Base-by-base conservation (phyloP, 2,113 vertebrate genomes). In the Zingel zingel region DNA sequence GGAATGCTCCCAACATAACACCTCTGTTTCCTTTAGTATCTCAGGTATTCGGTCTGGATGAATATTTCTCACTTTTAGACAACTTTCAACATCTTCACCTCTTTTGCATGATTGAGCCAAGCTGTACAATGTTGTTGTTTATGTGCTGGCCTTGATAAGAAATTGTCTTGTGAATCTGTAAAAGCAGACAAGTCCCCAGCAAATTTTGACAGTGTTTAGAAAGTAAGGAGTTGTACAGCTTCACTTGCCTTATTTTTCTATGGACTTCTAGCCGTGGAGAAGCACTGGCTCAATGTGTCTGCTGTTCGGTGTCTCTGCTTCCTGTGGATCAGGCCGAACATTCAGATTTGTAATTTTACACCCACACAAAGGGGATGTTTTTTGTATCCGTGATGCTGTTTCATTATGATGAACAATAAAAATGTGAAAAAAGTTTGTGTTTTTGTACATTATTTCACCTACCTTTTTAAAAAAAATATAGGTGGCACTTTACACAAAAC, bases 341-440 rank as follows among this genome's bases (percentile, higher is more conserved):
- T 78, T 87, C 70, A 93, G 21, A 82, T 85, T 89, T 92, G 91
- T 93, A 88, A 91, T 91, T 90, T 88, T 91, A 86, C 83, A 86
- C 83, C 84, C 68, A 80, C 85, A 88, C 79, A 84, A 89, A 89
- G 85, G 79, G 73, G 71, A 74, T 86, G 73, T 91, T 91, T 50
- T 94, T 92, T 94, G 90, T 95, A 94, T 95, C 81, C 61, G 78
- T 91, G 87, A 94, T 93, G 91, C 83, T 85, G 86, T 94, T 94
- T 94, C 83, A 86, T 83, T 92, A 91, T 84, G 83, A 93, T 92
- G 88, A 94, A 92, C 83, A 95, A 94, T 94, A 94, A 96, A 95
- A 91, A 90, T 92, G 89, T 91, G 79, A 79, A 83, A 72, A 48
- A 19, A 0, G 0, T 27, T 39, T 58, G 30, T 48, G 10, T 79